A percentile compares a stretch with the other conserved stretches of the same genome.
These are phyloP conservation scores for Syndactyla subalaris DNA, from an alignment of 2,797 vertebrate species.

Conservation along the genomic window DNA sequence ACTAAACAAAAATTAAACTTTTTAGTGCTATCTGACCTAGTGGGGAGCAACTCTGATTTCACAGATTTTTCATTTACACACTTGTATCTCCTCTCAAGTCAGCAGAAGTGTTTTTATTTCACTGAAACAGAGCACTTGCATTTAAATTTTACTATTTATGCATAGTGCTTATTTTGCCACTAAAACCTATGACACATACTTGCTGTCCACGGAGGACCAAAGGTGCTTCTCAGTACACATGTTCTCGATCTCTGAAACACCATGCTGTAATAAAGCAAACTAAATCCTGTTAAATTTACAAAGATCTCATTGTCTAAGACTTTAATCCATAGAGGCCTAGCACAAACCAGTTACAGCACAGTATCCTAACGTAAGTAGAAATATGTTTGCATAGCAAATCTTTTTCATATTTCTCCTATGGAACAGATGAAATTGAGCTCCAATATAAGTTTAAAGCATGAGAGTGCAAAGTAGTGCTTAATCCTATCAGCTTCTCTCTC, in stretches of 20 bases:
- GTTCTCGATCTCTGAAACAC: neutral
- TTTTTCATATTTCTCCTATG: neutral
- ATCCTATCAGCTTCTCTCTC: neutral
- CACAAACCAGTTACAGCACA: slow-evolving; percentile 17
- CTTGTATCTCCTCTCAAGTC: neutral
- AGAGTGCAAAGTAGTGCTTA: slow-evolving; percentile 37
- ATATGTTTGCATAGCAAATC: slow-evolving; percentile 54
- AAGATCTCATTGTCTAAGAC: neutral
- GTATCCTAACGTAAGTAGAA: slow-evolving; percentile 15
- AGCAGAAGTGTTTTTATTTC: neutral
- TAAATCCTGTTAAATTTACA: slow-evolving; percentile 1
- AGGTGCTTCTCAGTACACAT: neutral
- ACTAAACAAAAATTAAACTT: neutral
- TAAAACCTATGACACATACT: neutral
- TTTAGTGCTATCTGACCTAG: neutral
- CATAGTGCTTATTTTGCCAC: neutral
- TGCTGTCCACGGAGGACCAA: neutral
- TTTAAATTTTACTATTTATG: neutral
- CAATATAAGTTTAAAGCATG: neutral
- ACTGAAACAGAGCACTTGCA: neutral
- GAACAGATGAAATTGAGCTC: slow-evolving; percentile 8
- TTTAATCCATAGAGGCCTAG: slow-evolving; percentile 13
- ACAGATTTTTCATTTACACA: neutral
- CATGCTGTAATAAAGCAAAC: neutral
- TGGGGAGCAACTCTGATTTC: neutral